Evolutionary conservation across 2,113 vertebrate genomes (phyloP).

Genomic region (Lepidothrix coronata): DNA sequence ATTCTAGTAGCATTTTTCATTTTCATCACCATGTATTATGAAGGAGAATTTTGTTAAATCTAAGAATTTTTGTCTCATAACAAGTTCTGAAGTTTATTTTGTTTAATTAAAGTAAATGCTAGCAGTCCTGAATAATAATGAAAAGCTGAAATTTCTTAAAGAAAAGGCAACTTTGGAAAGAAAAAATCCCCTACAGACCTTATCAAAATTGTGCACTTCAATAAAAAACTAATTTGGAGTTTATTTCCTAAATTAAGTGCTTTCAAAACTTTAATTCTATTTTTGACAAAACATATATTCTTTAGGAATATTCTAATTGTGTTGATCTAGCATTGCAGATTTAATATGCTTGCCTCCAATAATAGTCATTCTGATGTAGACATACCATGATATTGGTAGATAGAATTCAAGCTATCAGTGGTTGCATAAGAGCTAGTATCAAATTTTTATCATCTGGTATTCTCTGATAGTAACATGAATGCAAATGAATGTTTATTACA

Average conservation of each 20-base stretch:
- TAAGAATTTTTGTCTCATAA: background rate
- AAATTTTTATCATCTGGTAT: background rate
- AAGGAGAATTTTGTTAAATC: background rate
- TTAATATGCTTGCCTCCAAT: background rate
- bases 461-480: background rate
- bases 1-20: background rate
- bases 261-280: background rate
- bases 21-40: background rate
- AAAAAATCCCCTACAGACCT: background rate
- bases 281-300: background rate
- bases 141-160: background rate
- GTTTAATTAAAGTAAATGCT: background rate
- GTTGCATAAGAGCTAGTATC: background rate
- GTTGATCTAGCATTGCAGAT: background rate
- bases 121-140: background rate
- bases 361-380: background rate
- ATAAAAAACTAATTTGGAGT: background rate
- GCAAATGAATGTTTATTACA: background rate
- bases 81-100: background rate
- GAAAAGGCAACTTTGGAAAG: background rate
- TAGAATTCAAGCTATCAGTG: background rate
- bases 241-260: background rate
- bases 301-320: background rate
- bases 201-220: background rate
- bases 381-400: background rate